Conservation (phyloP, 2,888 invertebrate genomes). For the Amphiduros pacificus region DNA sequence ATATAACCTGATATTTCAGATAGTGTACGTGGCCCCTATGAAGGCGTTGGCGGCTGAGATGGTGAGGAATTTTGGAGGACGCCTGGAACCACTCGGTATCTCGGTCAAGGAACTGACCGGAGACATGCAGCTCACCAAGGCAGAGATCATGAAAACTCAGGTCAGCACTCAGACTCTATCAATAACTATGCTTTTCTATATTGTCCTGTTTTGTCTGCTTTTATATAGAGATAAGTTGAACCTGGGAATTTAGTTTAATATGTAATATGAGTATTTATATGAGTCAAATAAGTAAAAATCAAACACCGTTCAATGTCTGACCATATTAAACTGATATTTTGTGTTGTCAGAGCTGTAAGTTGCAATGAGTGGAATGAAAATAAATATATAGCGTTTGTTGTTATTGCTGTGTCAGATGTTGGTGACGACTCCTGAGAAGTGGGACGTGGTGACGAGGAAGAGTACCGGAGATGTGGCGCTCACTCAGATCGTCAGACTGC, state of each 20-base stretch:
- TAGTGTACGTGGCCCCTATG: constrained; percentile 99
- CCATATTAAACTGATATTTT: no score
- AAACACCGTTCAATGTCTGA: no score
- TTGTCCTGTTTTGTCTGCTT: no score
- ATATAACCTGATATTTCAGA: no score
- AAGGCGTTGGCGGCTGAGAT: constrained; percentile 98
- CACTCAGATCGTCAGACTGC: constrained; percentile 83
- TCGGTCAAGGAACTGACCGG: constrained; percentile 90
- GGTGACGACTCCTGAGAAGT: constrained; percentile 98
- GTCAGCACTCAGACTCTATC: constrained; percentile 43
- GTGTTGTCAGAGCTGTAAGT: no score
- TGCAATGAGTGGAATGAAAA: no score
- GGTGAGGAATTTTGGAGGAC: constrained; percentile 88
- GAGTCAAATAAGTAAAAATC: no score
- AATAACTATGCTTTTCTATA: no score
- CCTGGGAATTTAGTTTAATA: no score
- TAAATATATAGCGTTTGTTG: no score
- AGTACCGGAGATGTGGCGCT: constrained; percentile 64
- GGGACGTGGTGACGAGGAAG: constrained; percentile 98
- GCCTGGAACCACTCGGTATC: constrained; percentile 78
- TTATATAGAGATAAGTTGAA: no score
- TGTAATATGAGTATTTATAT: no score
- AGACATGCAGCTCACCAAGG: constrained; percentile 94
- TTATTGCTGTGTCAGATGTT: constrained; percentile 70
- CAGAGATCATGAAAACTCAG: constrained; percentile 92